Base-by-base conservation (phyloP, 1,140 invertebrate species). In the Goniozus legneri region DNA sequence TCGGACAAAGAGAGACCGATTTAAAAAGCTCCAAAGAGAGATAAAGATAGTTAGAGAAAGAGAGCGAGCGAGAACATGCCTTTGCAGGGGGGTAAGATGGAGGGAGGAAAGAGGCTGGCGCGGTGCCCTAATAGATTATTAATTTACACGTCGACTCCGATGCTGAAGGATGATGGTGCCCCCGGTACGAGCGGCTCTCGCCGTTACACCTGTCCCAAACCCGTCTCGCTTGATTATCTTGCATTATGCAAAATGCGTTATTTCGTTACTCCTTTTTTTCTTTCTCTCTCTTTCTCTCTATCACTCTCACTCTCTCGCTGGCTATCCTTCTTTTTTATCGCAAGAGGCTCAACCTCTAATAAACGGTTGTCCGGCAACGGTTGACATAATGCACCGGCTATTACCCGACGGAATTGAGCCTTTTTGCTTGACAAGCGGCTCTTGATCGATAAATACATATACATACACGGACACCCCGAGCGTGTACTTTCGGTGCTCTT, bases 331-430 rank as follows among this genome's bases (percentile, higher is more conserved):
- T n/a, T 69, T 57, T 71, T 73, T 71, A 65, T 71, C 65, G 58
- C 41, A 44, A n/a, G n/a, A n/a, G n/a, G 21, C 38, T 42, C 53
- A 63, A 58, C 50, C 54, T 38, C 48, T 75, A 75, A 75, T 75
- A 70, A 73, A 72, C 61, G 71, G 71, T 68, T 75, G 71, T 70
- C 67, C 54, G 48, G 38, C 58, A 62, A 64, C 66, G 65, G 71
- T 75, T 75, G 73, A 75, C 73, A 75, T 74, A 74, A 75, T 74
- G 58, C 67, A 60, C 54, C 58, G 58, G 59, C 62, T 65, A 71
- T 75, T 73, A 73, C 60, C 34, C 36, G 44, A 16, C 42, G 36
- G 52, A 62, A 71, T 69, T 57, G 56, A 68, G 62, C 61, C 56
- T 60, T 71, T 65, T 68, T 64, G 44, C 58, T 56, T 59, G 62